Evolutionary conservation across 35 echinoderm and acorn worm species (phyloP).

Genomic region (Ophioderma brevispina): DNA sequence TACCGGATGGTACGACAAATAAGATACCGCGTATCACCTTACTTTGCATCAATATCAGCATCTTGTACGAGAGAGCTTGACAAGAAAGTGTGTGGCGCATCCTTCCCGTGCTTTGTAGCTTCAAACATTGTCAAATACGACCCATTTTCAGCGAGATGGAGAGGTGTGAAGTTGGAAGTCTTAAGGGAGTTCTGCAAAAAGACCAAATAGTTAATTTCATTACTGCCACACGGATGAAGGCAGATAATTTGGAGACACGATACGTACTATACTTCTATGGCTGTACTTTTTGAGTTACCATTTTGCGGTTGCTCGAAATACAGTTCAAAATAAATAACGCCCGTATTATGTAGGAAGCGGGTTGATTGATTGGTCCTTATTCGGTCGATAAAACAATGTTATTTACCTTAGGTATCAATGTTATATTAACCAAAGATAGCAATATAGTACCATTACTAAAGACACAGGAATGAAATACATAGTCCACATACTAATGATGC

Average conservation of each 20-base stretch:
- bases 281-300: background rate
- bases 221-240: background rate
- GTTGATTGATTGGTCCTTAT: background rate
- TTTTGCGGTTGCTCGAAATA: background rate
- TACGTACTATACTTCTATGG: background rate
- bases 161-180: background rate
- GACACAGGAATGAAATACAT: no score
- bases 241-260: background rate
- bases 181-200: background rate
- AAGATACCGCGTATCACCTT: background rate
- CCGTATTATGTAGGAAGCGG: background rate
- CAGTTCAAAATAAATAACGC: background rate
- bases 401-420: no score
- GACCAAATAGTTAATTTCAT: constrained; percentile 1
- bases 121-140: background rate
- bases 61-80: background rate
- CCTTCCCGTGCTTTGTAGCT: background rate
- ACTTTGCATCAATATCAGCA: background rate
- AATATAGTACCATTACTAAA: no score
- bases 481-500: no score
- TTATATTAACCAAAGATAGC: no score
- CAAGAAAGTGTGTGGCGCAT: background rate
- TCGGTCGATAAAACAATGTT: background rate
- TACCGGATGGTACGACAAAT: background rate
- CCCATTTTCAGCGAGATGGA: background rate